phyloP scores from a whole-genome alignment of 2,797 vertebrate species.

The Phrynocephalus forsythii region DNA sequence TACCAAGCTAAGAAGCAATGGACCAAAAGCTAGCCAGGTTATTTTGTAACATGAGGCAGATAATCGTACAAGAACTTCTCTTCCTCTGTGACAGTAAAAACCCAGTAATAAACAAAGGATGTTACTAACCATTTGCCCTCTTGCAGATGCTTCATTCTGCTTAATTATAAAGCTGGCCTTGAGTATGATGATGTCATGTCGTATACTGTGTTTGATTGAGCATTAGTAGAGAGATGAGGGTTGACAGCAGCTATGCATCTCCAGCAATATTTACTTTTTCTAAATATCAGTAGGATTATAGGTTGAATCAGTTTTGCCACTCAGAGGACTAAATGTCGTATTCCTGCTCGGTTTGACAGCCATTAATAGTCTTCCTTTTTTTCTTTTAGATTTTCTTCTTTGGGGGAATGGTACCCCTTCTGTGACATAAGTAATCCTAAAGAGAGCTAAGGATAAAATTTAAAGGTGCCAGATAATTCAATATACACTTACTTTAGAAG shows the following conservation, averaged over 20 bases:
- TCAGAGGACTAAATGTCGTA: neutral
- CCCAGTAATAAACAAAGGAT: neutral
- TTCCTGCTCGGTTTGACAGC: neutral
- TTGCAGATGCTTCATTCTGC: neutral
- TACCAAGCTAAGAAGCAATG: neutral
- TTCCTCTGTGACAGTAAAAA: too few species aligned
- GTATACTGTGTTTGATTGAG: neutral
- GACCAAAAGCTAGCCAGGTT: neutral
- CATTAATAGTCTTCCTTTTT: neutral
- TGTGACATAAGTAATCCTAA: neutral
- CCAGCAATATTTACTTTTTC: neutral
- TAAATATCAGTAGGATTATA: neutral
- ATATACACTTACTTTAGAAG: neutral
- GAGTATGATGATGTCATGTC: neutral
- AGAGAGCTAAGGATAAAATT: neutral
- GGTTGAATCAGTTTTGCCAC: slow-evolving; percentile 7
- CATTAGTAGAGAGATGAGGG: neutral
- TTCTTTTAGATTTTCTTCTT: neutral
- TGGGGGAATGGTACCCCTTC: neutral
- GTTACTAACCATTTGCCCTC: neutral
- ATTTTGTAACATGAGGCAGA: neutral
- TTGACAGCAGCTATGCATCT: neutral
- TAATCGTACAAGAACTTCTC: neutral
- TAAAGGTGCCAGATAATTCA: neutral
- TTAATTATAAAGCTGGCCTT: neutral